These are phyloP conservation scores for Drosophila simulans DNA, from an alignment of 1,140 invertebrate genomes.

Conservation along the genomic window DNA sequence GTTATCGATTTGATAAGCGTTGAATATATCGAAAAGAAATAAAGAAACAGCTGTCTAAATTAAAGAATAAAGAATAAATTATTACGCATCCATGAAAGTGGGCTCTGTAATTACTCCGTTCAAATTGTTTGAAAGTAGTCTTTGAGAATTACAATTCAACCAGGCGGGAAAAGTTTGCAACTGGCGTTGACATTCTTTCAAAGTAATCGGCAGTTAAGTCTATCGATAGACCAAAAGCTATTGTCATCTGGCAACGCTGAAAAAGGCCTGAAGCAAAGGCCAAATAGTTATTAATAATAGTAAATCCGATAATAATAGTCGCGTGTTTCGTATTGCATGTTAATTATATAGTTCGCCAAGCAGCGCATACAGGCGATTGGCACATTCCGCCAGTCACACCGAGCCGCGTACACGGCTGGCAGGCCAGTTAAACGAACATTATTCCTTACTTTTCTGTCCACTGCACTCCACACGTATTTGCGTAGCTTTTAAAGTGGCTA, in stretches of 20 bases:
- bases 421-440: slow-evolving; percentile 27
- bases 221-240: background rate
- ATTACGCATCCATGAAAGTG: too few species aligned
- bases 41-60: too few species aligned
- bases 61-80: too few species aligned
- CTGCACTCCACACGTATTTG: slow-evolving; percentile 16
- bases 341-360: background rate
- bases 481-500: slow-evolving; percentile 7
- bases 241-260: background rate
- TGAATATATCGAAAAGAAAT: background rate
- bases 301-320: slow-evolving; percentile 1
- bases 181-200: too few species aligned
- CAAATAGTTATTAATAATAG: slow-evolving; percentile 9
- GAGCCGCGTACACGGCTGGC: slow-evolving; percentile 8
- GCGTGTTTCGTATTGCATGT: background rate
- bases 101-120: too few species aligned
- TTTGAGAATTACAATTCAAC: too few species aligned
- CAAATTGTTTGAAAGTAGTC: too few species aligned
- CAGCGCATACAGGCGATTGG: slow-evolving; percentile 5
- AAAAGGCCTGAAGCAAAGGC: background rate
- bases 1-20: background rate
- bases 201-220: too few species aligned
- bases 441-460: slow-evolving; percentile 17
- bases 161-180: too few species aligned
- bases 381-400: slow-evolving; percentile 24